Base-by-base conservation (phyloP, 2,888 invertebrate species). In the Stenotaenia linearis region DNA sequence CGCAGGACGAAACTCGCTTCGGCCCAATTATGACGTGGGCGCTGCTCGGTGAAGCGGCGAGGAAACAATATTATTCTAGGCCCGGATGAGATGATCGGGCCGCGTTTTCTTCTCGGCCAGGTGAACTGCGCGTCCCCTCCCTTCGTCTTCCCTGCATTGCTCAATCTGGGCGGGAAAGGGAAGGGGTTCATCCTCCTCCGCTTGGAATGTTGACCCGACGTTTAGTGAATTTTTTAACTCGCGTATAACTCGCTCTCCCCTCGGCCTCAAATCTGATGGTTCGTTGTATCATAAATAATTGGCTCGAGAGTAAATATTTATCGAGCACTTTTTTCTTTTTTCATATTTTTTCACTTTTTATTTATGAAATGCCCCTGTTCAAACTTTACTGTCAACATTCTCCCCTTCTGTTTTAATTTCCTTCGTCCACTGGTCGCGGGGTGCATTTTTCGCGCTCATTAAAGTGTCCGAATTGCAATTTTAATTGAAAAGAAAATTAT, bases 41-140 rank as follows among this genome's bases (percentile, higher is more conserved):
- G 37, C 35, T 75, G 75, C 21, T 75, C 75, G 18, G 32, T 75
- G 75, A 75, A 75, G 75, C 75, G 75, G 32, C 30, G 37, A 35
- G 35, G 75, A 35, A 75, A 75, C 75, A 75, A 75, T 75, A 75
- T 75, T 75, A 75, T 75, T 32, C 37, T 75, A 75, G 75, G 75
- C 75, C 75, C 75, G 75, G 37, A 32, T 32, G 75, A 32, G 75
- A 75, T 75, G 61, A 61, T 61, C 61, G 61, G 61, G 25, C 61
- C 15, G 61, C 61, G 61, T 61, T 45, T 45, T 61, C n/a, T n/a
- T n/a, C 61, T 61, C 61, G 61, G 61, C 61, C 61, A 61, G 61
- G 61, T 61, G 61, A 61, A 61, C 61, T 28, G 25, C 61, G 9
- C 28, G 25, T 25, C 61, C 7, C 25, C 61, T 61, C 25, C 15